Conservation (phyloP, 2,113 vertebrate species). For the Strigops habroptila region DNA sequence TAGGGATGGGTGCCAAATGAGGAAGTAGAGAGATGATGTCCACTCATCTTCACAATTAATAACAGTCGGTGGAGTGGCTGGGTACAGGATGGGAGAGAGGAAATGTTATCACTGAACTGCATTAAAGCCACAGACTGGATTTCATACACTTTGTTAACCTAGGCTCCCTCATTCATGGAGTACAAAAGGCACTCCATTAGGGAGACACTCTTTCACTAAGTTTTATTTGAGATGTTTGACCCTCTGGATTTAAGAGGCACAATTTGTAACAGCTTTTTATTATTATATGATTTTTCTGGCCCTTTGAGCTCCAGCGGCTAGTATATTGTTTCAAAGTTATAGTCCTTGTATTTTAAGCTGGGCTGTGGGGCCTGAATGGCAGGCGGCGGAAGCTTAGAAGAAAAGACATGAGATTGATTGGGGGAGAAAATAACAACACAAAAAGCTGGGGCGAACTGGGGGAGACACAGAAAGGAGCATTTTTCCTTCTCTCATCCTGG, state of each 20-base stretch:
- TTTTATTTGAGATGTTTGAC: constrained; percentile 74
- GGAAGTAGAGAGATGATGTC: constrained; percentile 76
- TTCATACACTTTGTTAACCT: constrained; percentile 72
- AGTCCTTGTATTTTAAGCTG: constrained; percentile 59
- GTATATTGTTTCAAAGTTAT: constrained; percentile 69
- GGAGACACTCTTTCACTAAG: constrained; percentile 65
- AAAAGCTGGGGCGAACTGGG: background rate
- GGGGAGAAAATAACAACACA: constrained; percentile 48
- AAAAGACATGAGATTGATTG: constrained; percentile 54
- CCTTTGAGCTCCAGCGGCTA: constrained; percentile 63
- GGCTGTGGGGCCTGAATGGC: constrained; percentile 53
- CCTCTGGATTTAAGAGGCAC: constrained; percentile 70
- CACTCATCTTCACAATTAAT: constrained; percentile 79
- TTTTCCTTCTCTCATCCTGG: background rate
- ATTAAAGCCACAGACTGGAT: constrained; percentile 68
- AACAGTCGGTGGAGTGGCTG: constrained; percentile 61
- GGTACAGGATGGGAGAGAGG: constrained; percentile 74
- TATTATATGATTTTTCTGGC: constrained; percentile 73
- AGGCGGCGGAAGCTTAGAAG: constrained; percentile 59
- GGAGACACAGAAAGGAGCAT: background rate
- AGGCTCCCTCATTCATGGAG: constrained; percentile 68
- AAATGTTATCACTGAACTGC: constrained; percentile 72
- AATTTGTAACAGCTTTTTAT: constrained; percentile 75
- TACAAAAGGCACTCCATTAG: constrained; percentile 73
- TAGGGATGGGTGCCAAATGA: constrained; percentile 76